Conservation (phyloP, 2,888 invertebrate species). For the Toxonevra muliebris region DNA sequence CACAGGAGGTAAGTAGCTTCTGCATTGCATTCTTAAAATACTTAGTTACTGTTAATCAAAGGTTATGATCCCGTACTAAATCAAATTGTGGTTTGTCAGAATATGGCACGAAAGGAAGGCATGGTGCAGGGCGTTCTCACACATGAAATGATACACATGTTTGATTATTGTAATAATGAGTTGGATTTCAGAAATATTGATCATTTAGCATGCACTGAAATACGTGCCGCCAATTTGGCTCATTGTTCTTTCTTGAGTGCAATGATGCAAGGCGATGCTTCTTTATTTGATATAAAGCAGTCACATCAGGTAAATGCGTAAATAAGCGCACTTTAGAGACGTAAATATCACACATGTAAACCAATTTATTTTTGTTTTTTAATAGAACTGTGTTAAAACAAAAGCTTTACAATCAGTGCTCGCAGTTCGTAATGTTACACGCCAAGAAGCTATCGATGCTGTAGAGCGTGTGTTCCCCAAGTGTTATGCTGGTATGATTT, state of each 20-base stretch:
- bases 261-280: constrained; percentile 75
- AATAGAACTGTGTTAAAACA: constrained; percentile 86
- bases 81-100: constrained; percentile 87
- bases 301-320: constrained; percentile 75
- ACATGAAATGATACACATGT: constrained; percentile 97
- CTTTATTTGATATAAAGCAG: constrained; percentile 75
- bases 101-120: constrained; percentile 75
- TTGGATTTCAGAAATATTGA: constrained; percentile 89
- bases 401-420: constrained; percentile 87
- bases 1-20: constrained; percentile 71
- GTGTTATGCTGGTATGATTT: constrained; percentile 73
- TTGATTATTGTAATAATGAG: constrained; percentile 90
- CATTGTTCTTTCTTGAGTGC: constrained; percentile 91
- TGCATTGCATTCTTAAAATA: too few relatives aligned
- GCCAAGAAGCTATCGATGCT: constrained; percentile 76
- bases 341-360: not conserved
- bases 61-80: constrained; percentile 70
- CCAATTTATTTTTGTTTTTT: constrained; percentile 27
- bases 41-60: too few relatives aligned
- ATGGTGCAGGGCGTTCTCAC: constrained; percentile 83
- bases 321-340: not conserved
- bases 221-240: constrained; percentile 91
- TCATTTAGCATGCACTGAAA: constrained; percentile 95
- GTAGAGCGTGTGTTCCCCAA: constrained; percentile 89
- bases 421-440: constrained; percentile 79